phyloP scores from a whole-genome alignment of 2,888 invertebrate species.

The Pandemis heparana region DNA sequence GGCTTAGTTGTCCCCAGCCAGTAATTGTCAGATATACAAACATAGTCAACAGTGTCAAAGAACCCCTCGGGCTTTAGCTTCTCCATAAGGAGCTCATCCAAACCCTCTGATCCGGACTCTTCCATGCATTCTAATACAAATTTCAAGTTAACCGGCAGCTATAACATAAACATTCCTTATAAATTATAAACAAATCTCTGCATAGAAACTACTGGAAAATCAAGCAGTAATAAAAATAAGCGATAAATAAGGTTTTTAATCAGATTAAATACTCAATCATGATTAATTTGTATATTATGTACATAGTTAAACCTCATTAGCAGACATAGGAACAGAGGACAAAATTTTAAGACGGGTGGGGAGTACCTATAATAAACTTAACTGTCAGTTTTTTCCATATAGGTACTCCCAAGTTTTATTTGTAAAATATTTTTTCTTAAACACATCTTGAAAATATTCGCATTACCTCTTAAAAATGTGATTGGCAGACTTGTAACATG shows the following conservation, averaged over 20 bases:
- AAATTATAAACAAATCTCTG: neutral
- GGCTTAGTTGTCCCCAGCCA: conserved; percentile 99
- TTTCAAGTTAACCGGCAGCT: conserved; percentile 91
- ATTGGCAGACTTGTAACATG: too few relatives aligned
- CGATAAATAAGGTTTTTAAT: neutral
- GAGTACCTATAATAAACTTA: too few relatives aligned
- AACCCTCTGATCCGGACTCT: conserved; percentile 98
- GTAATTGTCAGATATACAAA: conserved; percentile 99
- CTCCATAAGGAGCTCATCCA: conserved; percentile 92
- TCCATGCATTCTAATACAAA: conserved; percentile 99
- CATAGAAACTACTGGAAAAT: neutral
- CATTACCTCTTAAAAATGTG: too few relatives aligned
- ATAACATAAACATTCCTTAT: conserved; percentile 49
- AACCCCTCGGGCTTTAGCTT: conserved; percentile 88
- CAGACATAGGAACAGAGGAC: too few relatives aligned
- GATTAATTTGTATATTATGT: too few relatives aligned
- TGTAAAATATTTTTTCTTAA: too few relatives aligned
- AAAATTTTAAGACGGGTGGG: too few relatives aligned
- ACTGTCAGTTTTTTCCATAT: too few relatives aligned
- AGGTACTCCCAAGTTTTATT: too few relatives aligned
- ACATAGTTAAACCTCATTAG: too few relatives aligned
- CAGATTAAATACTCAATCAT: conserved; percentile 8
- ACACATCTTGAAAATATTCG: too few relatives aligned
- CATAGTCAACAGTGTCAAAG: conserved; percentile 94
- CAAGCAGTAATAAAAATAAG: neutral